Evolutionary conservation across 2,113 vertebrate genomes (phyloP), one percentile per base, ranked within the genome.

Genomic region (Rhabdornis inornatus): DNA sequence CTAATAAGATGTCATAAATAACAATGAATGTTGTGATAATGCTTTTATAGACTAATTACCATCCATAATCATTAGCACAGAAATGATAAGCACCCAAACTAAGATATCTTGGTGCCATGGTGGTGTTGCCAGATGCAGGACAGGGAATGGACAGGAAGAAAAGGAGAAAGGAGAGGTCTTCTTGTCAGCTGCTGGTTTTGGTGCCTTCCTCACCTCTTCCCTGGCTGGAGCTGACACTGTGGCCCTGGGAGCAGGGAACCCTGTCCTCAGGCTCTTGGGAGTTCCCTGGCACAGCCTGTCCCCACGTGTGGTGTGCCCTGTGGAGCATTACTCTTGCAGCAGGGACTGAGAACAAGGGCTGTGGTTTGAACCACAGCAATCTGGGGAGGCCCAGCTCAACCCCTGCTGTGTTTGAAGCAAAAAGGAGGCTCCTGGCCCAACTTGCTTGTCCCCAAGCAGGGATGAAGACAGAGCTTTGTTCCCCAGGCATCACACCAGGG

Each of bases 1-100:
- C 90, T 91, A 80, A 96, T 93, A 93, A 90, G 87, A 83, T 55
- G 42, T 50, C 61, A 76, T 79, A 53, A 94, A 91, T 86, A 71
- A 69, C 78, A 64, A 60, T 71, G 35, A 56, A 35, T 52, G 71
- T 75, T 76, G 88, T 93, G 76, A 76, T 78, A 83, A 85, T 59
- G 35, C 82, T 83, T 92, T 96, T 81, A 82, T 78, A 83, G 39
- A 92, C 84, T 91, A 97, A 95, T 90, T 96, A 78, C 66, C 79
- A 95, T 91, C 80, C 84, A 92, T 95, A 87, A 90, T 87, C 92
- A 77, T 94, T 95, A 95, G 37, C 23, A 50, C 59, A 65, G 92
- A 91, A 90, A 50, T 45, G 87, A 95, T 88, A 45, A 61, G 55
- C 68, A 60, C 37, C 42, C 45, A 30, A 15, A 57, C 15, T 24